Evolutionary conservation across 2,113 vertebrate genomes (phyloP).

Genomic region (Maccullochella peelii): DNA sequence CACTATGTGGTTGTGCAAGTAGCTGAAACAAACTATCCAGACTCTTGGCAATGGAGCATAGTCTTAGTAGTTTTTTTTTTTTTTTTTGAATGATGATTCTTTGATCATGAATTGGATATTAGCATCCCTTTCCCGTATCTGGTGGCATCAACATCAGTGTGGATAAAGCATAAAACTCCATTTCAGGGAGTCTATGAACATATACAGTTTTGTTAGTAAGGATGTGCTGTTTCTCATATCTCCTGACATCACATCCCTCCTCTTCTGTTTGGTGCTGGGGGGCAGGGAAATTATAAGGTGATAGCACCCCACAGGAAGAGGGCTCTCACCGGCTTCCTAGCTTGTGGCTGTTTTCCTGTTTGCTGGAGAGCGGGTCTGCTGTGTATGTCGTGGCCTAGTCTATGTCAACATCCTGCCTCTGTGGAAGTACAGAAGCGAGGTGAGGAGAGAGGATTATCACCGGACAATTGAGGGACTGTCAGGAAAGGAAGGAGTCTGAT

Average conservation of each 20-base stretch:
- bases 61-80: too few species aligned
- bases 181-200: neutral
- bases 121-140: neutral
- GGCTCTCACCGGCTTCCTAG: slow-evolving; percentile 40
- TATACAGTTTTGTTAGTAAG: neutral
- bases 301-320: slow-evolving; percentile 53
- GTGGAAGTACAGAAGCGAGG: slow-evolving; percentile 38
- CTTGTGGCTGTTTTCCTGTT: slow-evolving; percentile 72
- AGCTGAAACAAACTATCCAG: neutral
- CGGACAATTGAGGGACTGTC: neutral
- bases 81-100: neutral
- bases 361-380: slow-evolving; percentile 45
- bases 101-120: neutral
- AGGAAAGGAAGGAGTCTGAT: slow-evolving; percentile 5
- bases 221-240: neutral
- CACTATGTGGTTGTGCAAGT: neutral
- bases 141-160: neutral
- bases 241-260: neutral
- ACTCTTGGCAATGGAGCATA: too few species aligned
- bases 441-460: slow-evolving; percentile 35
- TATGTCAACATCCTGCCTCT: slow-evolving; percentile 73
- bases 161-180: neutral
- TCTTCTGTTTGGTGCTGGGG: neutral
- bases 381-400: slow-evolving; percentile 50
- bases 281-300: slow-evolving; percentile 41